Conservation (phyloP, 2,888 invertebrate genomes). For the Neocrepidodera transversa region DNA sequence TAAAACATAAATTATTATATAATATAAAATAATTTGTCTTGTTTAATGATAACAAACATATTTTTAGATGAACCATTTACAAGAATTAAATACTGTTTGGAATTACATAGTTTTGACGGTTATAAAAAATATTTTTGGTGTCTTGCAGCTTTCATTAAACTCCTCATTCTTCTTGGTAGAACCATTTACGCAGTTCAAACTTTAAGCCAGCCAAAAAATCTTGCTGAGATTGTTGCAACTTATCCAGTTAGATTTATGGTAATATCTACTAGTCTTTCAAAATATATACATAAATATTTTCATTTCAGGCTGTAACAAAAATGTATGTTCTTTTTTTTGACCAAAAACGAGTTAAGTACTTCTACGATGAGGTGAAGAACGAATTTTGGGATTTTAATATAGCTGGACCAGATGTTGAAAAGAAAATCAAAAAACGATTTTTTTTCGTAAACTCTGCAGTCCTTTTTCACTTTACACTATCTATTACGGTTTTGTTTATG, state of each 20-base stretch:
- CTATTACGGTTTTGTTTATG: conserved; percentile 19
- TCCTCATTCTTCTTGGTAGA: conserved; percentile 22
- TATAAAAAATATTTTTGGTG: conserved; percentile 34
- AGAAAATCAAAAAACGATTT: conserved; percentile 25
- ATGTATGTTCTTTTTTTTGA: conserved; percentile 30
- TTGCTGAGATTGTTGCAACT: conserved; percentile 33
- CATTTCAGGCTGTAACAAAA: conserved; percentile 38
- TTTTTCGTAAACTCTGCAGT: conserved; percentile 24
- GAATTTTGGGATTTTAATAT: conserved; percentile 40
- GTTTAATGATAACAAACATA: background rate
- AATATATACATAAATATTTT: background rate
- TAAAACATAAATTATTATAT: no score
- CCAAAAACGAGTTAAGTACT: conserved; percentile 30
- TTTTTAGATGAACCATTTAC: conserved; percentile 34
- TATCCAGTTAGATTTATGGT: conserved; percentile 36
- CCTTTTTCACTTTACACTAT: conserved; percentile 13
- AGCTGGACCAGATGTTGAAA: conserved; percentile 30
- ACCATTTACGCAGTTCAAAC: conserved; percentile 29
- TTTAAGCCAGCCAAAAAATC: conserved; percentile 24
- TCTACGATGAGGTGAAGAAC: conserved; percentile 28
- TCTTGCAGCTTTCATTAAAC: conserved; percentile 23
- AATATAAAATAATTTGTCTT: no score
- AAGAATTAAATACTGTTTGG: conserved; percentile 18
- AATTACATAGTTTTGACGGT: conserved; percentile 27
- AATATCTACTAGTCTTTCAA: no score